Base-by-base conservation (phyloP, 2,888 invertebrate genomes). In the Dichetophora obliterata region DNA sequence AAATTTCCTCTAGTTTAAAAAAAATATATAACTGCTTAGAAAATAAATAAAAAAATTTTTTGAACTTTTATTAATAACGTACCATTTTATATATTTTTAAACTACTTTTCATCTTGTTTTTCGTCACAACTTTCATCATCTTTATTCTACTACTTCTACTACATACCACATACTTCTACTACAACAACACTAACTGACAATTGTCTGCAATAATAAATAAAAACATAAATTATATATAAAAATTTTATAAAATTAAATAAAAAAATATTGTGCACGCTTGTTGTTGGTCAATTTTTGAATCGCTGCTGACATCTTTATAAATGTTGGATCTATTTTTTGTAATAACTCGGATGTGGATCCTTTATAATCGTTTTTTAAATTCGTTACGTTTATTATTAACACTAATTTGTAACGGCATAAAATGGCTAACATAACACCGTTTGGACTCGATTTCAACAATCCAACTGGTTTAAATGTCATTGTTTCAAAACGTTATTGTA, bases 361-460 rank as follows among this genome's bases (percentile, higher is more conserved):
- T 52, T 48, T 14, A 37, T 50, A 63, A 74, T 19, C 50, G 71
- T 59, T 69, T 34, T 31, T 31, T 31, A 37, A 59, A 54, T 70
- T n/a, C 34, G 31, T 70, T 19, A 54, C 27, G 48, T n/a, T 22
- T 24, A 22, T 48, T n/a, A 48, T 19, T n/a, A 19, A 22, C 48
- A 27, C 6, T 43, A 8, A 37, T 43, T 43, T 54, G 37, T 57
- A 43, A 57, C 24, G 57, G 22, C 6, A 22, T 37, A 59, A 37
- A n/a, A 37, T 43, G 61, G 61, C 72, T 61, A 70, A 72, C 37
- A 71, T 61, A 72, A 72, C 72, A 61, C 61, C 61, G 61, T 72
- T 59, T 34, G 61, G 27, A 61, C 27, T 24, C 9, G 48, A 61
- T 72, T 65, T 48, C 59, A 43, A 66, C 37, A 66, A 19, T 59